A percentile compares a stretch with the other conserved stretches of the same genome.
phyloP scores from a whole-genome alignment of 2,113 vertebrate species.

The Mus pahari region DNA sequence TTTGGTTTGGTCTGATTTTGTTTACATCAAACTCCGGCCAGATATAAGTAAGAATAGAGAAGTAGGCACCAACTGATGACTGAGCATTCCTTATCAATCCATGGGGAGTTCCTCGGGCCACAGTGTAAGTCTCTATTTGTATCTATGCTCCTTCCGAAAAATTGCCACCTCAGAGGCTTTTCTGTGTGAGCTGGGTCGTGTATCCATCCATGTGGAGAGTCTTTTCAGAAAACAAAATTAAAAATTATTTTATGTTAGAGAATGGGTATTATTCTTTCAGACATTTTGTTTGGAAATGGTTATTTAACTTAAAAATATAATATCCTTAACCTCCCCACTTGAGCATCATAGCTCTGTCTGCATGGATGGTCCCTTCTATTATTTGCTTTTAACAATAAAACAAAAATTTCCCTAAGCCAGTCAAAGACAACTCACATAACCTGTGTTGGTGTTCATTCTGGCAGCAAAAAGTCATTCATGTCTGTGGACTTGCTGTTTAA shows the following conservation, averaged over 20 bases:
- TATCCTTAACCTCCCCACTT: background rate
- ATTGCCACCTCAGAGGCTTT: background rate
- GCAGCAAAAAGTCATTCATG: background rate
- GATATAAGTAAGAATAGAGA: background rate
- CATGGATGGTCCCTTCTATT: background rate
- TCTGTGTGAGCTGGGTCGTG: background rate
- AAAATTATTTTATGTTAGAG: background rate
- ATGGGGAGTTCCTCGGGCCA: background rate
- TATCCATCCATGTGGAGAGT: background rate
- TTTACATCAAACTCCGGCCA: background rate
- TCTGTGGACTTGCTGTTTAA: background rate
- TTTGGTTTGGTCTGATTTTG: background rate
- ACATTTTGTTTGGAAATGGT: constrained; percentile 1
- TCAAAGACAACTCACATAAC: background rate
- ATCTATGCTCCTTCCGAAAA: background rate
- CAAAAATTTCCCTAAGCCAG: background rate
- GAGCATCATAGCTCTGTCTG: background rate
- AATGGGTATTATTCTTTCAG: background rate
- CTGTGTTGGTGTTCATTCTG: constrained; percentile 8
- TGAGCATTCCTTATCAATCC: background rate
- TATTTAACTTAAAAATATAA: background rate
- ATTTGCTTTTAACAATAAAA: constrained; percentile 36
- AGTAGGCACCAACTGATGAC: background rate
- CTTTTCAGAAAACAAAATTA: background rate
- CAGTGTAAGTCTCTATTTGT: background rate